Conservation (phyloP, 2,888 invertebrate genomes). For the Timema cristinae region DNA sequence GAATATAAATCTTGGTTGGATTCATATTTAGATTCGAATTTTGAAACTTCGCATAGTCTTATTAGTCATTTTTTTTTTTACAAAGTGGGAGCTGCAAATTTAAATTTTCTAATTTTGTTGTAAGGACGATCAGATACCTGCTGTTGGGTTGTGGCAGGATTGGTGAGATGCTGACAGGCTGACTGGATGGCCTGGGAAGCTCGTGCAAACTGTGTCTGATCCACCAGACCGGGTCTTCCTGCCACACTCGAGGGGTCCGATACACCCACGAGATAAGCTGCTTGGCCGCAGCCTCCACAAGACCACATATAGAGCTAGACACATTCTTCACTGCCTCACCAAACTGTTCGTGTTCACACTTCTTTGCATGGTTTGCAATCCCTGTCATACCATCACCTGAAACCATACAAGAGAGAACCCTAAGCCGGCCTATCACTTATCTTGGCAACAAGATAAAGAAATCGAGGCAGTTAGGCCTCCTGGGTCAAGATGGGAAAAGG, state of each 20-base stretch:
- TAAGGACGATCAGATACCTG: constrained; percentile 45
- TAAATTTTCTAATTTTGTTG: not conserved
- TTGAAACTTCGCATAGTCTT: not conserved
- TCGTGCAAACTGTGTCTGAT: constrained; percentile 81
- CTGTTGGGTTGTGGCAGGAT: constrained; percentile 68
- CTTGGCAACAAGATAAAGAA: too few species aligned
- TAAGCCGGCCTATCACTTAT: too few species aligned
- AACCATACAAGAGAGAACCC: too few species aligned
- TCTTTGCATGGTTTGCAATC: constrained; percentile 88
- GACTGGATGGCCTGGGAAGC: constrained; percentile 87
- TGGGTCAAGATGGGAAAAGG: too few species aligned
- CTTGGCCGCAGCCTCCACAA: constrained; percentile 94
- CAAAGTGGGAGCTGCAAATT: too few species aligned
- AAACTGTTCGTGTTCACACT: constrained; percentile 80
- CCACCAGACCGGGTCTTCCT: constrained; percentile 83
- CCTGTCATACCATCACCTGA: constrained; percentile 87
- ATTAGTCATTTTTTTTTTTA: too few species aligned
- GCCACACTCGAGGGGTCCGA: constrained; percentile 87
- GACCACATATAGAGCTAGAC: constrained; percentile 81
- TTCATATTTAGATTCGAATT: not conserved
- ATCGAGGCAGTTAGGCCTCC: too few species aligned
- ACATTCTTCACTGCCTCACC: constrained; percentile 78
- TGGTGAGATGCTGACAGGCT: constrained; percentile 76
- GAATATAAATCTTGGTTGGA: not conserved
- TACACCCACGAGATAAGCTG: constrained; percentile 91